Evolutionary conservation across 2,888 invertebrate species (phyloP).

Genomic region (Dynastes tityus): DNA sequence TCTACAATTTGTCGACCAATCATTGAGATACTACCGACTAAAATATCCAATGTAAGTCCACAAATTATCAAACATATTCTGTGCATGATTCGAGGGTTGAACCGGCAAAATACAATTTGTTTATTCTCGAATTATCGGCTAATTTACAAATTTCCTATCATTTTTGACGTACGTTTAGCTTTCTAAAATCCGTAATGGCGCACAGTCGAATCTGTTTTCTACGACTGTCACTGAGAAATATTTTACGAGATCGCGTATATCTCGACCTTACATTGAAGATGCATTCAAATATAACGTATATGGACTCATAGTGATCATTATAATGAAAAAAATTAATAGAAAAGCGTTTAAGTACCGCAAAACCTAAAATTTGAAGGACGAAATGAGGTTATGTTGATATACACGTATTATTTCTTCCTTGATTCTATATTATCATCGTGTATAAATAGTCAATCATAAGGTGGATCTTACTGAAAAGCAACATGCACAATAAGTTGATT

Average conservation of each 20-base stretch:
- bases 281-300: background rate
- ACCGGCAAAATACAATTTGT: slow-evolving; percentile 64
- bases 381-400: slow-evolving; percentile 36
- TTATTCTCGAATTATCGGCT: slow-evolving; percentile 56
- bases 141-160: slow-evolving; percentile 51
- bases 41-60: slow-evolving; percentile 84
- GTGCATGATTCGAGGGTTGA: slow-evolving; percentile 66
- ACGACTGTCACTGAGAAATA: slow-evolving; percentile 22
- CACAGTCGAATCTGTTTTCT: slow-evolving; percentile 28
- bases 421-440: background rate
- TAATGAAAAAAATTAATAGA: background rate
- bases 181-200: slow-evolving; percentile 55
- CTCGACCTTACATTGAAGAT: background rate
- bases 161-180: slow-evolving; percentile 51
- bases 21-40: slow-evolving; percentile 86
- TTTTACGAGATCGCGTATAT: background rate
- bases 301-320: no score
- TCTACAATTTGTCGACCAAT: slow-evolving; percentile 91
- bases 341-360: background rate
- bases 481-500: no score
- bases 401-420: slow-evolving; percentile 10
- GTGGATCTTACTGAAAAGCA: no score
- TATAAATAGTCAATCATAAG: no score
- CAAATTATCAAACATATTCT: slow-evolving; percentile 77
- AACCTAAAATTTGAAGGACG: background rate